These are phyloP conservation scores for Pseudopodoces humilis DNA, from an alignment of 2,113 vertebrate species.

Conservation along the genomic window DNA sequence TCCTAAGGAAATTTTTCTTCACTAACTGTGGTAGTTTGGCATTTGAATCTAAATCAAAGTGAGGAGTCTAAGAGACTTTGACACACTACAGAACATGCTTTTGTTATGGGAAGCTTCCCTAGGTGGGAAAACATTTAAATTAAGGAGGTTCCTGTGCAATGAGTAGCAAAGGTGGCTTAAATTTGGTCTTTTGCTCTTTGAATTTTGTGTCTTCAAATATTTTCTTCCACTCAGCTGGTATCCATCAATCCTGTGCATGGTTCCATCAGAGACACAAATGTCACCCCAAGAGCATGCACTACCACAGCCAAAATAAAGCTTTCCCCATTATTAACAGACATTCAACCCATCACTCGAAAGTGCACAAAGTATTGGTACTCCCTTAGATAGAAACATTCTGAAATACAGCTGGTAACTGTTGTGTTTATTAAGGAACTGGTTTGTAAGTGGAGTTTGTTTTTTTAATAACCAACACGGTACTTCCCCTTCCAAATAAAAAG, in stretches of 20 bases:
- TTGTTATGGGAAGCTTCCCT: background rate
- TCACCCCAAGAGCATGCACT: background rate
- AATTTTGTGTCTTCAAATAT: background rate
- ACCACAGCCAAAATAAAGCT: background rate
- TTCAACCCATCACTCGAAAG: background rate
- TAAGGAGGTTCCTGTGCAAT: background rate
- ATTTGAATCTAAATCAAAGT: background rate
- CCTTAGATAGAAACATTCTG: background rate
- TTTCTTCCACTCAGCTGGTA: background rate
- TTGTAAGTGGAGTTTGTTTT: background rate
- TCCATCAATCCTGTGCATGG: background rate
- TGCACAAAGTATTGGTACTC: background rate
- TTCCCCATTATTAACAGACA: background rate
- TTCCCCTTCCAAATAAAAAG: background rate
- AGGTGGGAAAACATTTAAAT: background rate
- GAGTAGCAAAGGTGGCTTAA: background rate
- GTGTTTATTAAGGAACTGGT: conserved; percentile 10
- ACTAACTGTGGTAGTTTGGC: background rate
- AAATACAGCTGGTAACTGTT: background rate
- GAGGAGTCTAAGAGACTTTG: background rate
- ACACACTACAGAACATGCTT: accelerated
- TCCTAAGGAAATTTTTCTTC: background rate
- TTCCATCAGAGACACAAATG: background rate
- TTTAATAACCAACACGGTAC: background rate
- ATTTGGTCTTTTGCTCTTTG: background rate